A percentile compares a stretch with the other conserved stretches of the same genome.
These are phyloP conservation scores for Mythimna albipuncta DNA, from an alignment of 2,888 invertebrate species.

Conservation along the genomic window DNA sequence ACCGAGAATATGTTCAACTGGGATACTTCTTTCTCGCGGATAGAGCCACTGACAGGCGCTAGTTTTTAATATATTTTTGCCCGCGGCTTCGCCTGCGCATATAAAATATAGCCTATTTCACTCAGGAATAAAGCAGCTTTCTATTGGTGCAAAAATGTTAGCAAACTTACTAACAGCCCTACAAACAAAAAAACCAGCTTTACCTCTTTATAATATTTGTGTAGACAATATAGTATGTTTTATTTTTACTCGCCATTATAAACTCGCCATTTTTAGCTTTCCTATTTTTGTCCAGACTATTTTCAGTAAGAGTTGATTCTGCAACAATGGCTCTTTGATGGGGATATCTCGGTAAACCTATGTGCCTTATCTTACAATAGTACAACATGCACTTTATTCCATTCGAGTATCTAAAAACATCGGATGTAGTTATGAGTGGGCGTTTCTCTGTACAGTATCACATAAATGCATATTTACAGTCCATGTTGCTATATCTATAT, in stretches of 20 bases:
- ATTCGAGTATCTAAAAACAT: conserved; percentile 44
- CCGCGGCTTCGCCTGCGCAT: too few species aligned
- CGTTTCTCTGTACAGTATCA: conserved; percentile 34
- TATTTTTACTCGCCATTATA: conserved; percentile 10
- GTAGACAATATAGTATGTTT: conserved; percentile 1
- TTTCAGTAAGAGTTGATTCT: conserved; percentile 30
- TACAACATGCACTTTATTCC: conserved; percentile 33
- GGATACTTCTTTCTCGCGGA: too few species aligned
- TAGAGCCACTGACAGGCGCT: too few species aligned
- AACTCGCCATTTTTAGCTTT: conserved; percentile 21
- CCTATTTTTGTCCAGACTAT: conserved; percentile 44
- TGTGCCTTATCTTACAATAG: conserved; percentile 31
- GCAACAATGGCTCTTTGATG: conserved; percentile 33
- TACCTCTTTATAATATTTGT: too few species aligned
- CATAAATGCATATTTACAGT: conserved; percentile 12
- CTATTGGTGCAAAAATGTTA: too few species aligned
- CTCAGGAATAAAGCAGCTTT: too few species aligned
- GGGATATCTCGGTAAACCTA: conserved; percentile 25
- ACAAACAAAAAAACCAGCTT: too few species aligned
- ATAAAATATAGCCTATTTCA: too few species aligned
- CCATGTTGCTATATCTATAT: conserved; percentile 4
- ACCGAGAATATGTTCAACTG: too few species aligned
- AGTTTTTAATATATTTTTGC: too few species aligned
- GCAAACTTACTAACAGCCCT: too few species aligned
- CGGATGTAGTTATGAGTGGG: conserved; percentile 33